phyloP scores from a whole-genome alignment of 2,113 vertebrate species.

The Leptobrachium ailaonicum region DNA sequence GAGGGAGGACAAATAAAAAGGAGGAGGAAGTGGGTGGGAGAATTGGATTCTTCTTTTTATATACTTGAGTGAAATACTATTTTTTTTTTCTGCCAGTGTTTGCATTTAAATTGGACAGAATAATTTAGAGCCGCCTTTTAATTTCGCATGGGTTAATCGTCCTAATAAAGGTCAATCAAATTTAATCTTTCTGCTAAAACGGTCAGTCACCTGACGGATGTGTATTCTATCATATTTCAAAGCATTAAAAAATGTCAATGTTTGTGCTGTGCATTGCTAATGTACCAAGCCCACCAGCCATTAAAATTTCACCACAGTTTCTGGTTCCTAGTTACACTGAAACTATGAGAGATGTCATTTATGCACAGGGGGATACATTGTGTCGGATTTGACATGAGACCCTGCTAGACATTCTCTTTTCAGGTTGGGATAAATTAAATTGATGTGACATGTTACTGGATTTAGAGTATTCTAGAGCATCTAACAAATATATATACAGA shows the following conservation, averaged over 20 bases:
- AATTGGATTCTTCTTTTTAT: slow-evolving; percentile 54
- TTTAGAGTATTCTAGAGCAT: slow-evolving; percentile 42
- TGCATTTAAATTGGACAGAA: slow-evolving; percentile 74
- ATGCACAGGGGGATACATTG: slow-evolving; percentile 62
- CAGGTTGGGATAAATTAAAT: slow-evolving; percentile 61
- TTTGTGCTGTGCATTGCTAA: slow-evolving; percentile 58
- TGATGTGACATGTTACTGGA: slow-evolving; percentile 65
- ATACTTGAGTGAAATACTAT: slow-evolving; percentile 57
- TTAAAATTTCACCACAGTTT: slow-evolving; percentile 59
- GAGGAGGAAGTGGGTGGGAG: slow-evolving; percentile 19
- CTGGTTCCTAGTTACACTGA: slow-evolving; percentile 69
- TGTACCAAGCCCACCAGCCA: slow-evolving; percentile 65
- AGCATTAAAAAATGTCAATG: slow-evolving; percentile 61
- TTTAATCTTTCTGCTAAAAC: slow-evolving; percentile 74
- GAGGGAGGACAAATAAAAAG: slow-evolving; percentile 63
- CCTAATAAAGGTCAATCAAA: slow-evolving; percentile 74
- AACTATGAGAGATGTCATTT: slow-evolving; percentile 69
- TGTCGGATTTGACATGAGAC: slow-evolving; percentile 60
- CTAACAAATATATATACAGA: too few relatives aligned
- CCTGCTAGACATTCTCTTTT: slow-evolving; percentile 64
- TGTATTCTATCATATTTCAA: slow-evolving; percentile 71
- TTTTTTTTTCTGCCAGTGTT: slow-evolving; percentile 53
- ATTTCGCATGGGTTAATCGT: slow-evolving; percentile 77
- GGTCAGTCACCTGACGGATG: slow-evolving; percentile 69
- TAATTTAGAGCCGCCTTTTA: slow-evolving; percentile 70